phyloP scores from a whole-genome alignment of 2,888 invertebrate genomes.

The Epistrophe grossulariae region DNA sequence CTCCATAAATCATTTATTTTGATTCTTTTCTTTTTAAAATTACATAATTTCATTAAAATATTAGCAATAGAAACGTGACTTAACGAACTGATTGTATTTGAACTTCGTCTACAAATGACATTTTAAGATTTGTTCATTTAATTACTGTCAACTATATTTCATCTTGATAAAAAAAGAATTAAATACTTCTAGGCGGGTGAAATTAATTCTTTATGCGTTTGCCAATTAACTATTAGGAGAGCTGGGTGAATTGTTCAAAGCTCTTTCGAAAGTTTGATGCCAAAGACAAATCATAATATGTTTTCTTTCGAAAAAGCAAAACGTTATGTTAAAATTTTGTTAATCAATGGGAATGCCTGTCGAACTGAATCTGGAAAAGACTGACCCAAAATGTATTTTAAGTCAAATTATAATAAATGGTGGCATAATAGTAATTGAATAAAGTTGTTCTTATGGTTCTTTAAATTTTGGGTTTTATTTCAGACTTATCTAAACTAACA shows the following conservation, averaged over 20 bases:
- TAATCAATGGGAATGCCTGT: neutral
- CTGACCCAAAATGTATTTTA: constrained; percentile 11
- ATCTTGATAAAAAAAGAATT: neutral
- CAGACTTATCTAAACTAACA: neutral
- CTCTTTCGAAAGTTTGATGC: neutral
- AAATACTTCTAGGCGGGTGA: neutral
- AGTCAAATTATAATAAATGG: neutral
- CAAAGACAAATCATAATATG: neutral
- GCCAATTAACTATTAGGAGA: neutral
- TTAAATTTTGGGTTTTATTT: neutral
- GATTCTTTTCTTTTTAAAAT: neutral
- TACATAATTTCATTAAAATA: neutral
- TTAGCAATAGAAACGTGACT: neutral
- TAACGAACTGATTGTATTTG: neutral
- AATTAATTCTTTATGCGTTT: neutral
- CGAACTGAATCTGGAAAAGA: constrained; percentile 9
- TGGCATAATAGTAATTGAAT: neutral
- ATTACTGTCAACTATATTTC: neutral
- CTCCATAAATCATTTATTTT: no score
- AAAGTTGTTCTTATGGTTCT: neutral
- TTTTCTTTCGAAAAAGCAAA: no score
- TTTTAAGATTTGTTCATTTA: neutral
- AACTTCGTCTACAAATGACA: neutral
- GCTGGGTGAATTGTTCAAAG: neutral
- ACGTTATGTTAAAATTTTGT: neutral